Conservation (phyloP, 2,888 invertebrate species). For the Nowickia ferox region DNA sequence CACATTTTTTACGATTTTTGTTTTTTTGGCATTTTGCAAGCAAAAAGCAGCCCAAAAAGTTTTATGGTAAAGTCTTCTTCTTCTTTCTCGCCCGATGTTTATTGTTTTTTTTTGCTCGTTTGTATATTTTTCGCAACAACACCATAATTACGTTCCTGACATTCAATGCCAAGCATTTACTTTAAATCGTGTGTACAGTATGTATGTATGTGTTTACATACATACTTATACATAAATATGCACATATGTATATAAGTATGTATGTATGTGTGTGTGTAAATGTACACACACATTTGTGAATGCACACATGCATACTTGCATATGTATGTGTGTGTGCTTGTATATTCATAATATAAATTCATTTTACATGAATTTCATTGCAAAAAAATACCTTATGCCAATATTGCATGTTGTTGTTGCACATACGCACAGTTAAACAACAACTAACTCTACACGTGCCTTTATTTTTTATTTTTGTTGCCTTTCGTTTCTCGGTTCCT, state of each 20-base stretch:
- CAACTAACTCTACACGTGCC: constrained; percentile 78
- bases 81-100: constrained; percentile 45
- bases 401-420: constrained; percentile 59
- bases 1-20: constrained; percentile 31
- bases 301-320: constrained; percentile 40
- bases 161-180: constrained; percentile 73
- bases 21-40: constrained; percentile 31
- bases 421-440: constrained; percentile 69
- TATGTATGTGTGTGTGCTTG: constrained; percentile 19
- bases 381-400: constrained; percentile 26
- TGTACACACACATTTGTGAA: constrained; percentile 19
- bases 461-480: constrained; percentile 76
- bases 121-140: constrained; percentile 66
- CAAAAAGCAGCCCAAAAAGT: constrained; percentile 30
- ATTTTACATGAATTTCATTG: constrained; percentile 23
- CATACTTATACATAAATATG: not conserved
- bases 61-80: constrained; percentile 60
- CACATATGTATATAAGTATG: not conserved
- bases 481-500: constrained; percentile 70
- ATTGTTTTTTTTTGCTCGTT: constrained; percentile 53
- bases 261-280: constrained; percentile 40
- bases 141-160: constrained; percentile 73
- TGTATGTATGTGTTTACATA: constrained; percentile 26
- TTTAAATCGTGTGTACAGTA: constrained; percentile 41
- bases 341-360: no score